Percentiles rank a stretch among this genome's conserved stretches.
phyloP scores from a whole-genome alignment of 2,888 invertebrate genomes.

The Sinentomon sp. region DNA sequence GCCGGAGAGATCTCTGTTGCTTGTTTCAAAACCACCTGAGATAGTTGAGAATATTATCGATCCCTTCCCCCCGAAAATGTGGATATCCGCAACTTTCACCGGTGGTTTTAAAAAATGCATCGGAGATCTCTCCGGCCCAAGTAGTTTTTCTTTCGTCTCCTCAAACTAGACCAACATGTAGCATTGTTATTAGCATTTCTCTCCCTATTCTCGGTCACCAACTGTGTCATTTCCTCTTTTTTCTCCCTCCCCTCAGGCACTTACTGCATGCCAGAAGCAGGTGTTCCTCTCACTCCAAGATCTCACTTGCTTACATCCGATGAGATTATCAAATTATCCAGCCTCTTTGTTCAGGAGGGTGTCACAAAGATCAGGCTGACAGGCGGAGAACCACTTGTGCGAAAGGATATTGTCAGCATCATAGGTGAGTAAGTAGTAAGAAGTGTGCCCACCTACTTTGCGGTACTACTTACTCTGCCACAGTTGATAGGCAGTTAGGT shows the following conservation, averaged over 20 bases:
- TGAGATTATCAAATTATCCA: constrained; percentile 50
- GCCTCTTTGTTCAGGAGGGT: constrained; percentile 62
- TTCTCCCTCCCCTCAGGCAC: constrained; percentile 30
- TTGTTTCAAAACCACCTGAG: no score
- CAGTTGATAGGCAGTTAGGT: no score
- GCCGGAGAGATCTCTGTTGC: no score
- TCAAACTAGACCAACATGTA: no score
- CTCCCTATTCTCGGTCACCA: constrained; percentile 3
- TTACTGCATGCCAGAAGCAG: constrained; percentile 96
- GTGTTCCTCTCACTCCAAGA: constrained; percentile 53
- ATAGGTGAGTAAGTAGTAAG: constrained; percentile 33
- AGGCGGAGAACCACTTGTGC: constrained; percentile 85
- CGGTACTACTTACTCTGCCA: no score
- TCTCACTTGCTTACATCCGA: constrained; percentile 41
- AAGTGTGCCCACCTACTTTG: no score
- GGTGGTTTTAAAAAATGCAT: no score
- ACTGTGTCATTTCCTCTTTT: not conserved
- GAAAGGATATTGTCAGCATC: constrained; percentile 58
- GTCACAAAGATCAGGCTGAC: constrained; percentile 79
- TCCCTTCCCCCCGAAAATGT: no score
- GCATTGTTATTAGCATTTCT: not conserved
- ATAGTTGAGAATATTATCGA: no score
- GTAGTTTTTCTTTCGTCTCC: no score
- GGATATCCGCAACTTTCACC: no score
- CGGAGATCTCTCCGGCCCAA: no score